Base-by-base conservation (phyloP, 2,888 invertebrate species). In the Drosophila stalkeri region DNA sequence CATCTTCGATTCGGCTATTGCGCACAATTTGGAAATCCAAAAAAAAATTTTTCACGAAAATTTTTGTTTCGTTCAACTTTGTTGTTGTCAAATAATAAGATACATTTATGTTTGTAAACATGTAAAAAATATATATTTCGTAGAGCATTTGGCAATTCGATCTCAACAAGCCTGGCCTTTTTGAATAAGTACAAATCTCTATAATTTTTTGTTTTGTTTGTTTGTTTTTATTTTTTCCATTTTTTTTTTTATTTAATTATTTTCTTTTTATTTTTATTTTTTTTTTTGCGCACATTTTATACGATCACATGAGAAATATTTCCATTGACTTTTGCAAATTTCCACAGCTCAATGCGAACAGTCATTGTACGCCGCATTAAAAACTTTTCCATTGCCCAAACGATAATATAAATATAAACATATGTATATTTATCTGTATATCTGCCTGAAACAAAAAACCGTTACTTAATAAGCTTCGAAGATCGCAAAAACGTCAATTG, bases 401-500 rank as follows among this genome's bases (percentile, higher is more conserved):
- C 37, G 18, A 7, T 41, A 3, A 41, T 14, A 9, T 12, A 20
- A 9, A 2, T 49, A 23, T 43, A 8, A 47, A 2, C 23, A 1
- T 11, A 7, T 16, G 0, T 3, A 2, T 27, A 27, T 27, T 27
- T 27, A 27, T 27, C 23, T 27, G 23, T 27, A 8, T 44, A 4
- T 47, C n/a, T 43, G 43, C 9, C 9, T 43, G 44, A 18, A 12
- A n/a, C n/a, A 37, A 43, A 11, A 43, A 47, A 16, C n/a, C 18
- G 23, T 27, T 18, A 46, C 23, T 43, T n/a, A 54, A 54, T 54
- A 11, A 41, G 49, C 64, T 63, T n/a, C 52, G n/a, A 31, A 72
- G 72, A 71, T 62, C 46, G 43, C 16, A 41, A 23, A 23, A 33
- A 54, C 56, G 71, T 75, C 69, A 56, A 46, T 35, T n/a, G 51